A percentile compares a stretch with the other conserved stretches of the same genome.
phyloP scores from a whole-genome alignment of 92 coral and sea anemone genomes.

The Virgularia gustaviana region DNA sequence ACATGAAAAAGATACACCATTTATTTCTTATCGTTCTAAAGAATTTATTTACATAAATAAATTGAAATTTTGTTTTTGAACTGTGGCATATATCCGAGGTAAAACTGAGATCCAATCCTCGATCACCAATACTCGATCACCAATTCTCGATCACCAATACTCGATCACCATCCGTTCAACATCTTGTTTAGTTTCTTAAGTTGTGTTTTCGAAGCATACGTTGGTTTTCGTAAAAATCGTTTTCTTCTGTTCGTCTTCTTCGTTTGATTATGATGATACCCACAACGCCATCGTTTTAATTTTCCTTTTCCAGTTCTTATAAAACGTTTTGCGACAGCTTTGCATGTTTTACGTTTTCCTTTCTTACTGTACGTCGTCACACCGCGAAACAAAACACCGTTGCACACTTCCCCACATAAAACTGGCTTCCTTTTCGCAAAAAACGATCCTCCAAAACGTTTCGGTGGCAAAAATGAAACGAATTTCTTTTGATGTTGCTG shows the following conservation, averaged over 20 bases:
- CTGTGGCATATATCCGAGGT: too few species aligned
- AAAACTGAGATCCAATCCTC: too few species aligned
- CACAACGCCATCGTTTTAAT: conserved; percentile 82
- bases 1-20: too few species aligned
- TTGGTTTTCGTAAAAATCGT: conserved; percentile 70
- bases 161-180: conserved; percentile 81
- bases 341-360: conserved; percentile 91
- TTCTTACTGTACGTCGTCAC: conserved; percentile 69
- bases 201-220: conserved; percentile 75
- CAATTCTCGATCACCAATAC: not conserved
- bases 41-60: too few species aligned
- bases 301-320: conserved; percentile 87
- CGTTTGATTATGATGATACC: conserved; percentile 79
- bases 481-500: too few species aligned
- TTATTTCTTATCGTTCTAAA: too few species aligned
- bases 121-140: not conserved
- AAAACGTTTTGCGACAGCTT: conserved; percentile 90
- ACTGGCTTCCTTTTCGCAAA: not conserved
- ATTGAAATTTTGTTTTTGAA: too few species aligned
- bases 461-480: too few species aligned
- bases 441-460: not conserved
- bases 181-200: conserved; percentile 80
- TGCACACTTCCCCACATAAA: not conserved
- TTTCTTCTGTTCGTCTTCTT: conserved; percentile 75
- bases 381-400: not conserved